Evolutionary conservation across 2,888 invertebrate species (phyloP), one percentile per base, ranked within the genome.

Genomic region (Cepaea hortensis): DNA sequence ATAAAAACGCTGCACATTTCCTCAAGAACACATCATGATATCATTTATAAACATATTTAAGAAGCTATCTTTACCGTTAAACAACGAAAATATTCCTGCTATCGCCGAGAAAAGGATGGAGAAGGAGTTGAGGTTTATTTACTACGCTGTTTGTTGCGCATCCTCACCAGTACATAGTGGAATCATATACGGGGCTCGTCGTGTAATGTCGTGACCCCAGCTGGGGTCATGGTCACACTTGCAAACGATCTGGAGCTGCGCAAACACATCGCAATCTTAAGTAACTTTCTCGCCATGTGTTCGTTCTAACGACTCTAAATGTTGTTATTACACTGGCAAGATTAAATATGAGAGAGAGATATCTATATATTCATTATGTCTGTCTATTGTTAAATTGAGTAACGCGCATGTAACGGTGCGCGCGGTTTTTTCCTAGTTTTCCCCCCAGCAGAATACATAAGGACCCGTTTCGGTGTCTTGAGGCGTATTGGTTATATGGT

Each of bases 141-240:
- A 80, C 68, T 80, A 46, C 80, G 68, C 46, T 65, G 68, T 80
- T 73, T 35, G 35, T 35, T 46, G 80, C 80, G 46, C 68, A 80
- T 48, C 48, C 80, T 62, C 48, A 65, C 80, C 68, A 80, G 68
- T 23, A 55, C 75, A 23, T 35, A 65, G 80, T 65, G 46, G 50
- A 80, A 62, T 46, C 65, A 80, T 62, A 80, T 80, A 62, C 80
- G 80, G 80, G 80, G 65, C 65, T 80, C 46, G 35, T 48, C 80
- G 80, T 80, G 80, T 80, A 35, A 80, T 46, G 68, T 65, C 80
- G 80, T 80, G 80, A 80, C 80, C 80, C 35, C 65, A 20, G 35
- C 80, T 46, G 80, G 46, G 80, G 80, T 80, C 80, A 80, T 68
- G 80, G 80, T 80, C 80, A 18, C 65, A 50, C 46, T 80, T 62